Base-by-base conservation (phyloP, 2,888 invertebrate species). In the Dermolepida albohirtum region DNA sequence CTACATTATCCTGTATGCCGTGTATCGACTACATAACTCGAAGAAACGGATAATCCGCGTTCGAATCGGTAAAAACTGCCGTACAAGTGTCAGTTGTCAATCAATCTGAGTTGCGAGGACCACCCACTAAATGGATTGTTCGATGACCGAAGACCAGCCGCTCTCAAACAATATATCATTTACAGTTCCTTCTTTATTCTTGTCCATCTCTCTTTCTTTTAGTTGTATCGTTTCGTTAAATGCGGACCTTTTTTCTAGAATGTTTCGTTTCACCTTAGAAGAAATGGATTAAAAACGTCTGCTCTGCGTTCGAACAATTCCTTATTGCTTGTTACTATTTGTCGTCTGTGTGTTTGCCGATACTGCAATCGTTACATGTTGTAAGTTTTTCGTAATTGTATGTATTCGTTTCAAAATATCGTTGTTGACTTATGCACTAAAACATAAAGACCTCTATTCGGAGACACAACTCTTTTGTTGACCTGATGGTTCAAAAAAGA, bases 1-100 rank as follows among this genome's bases (percentile, higher is more conserved):
- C 17, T 14, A 50, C 11, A 22, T n/a, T 49, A 44, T 44, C 5
- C 47, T 1, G 16, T 22, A 49, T 12, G 4, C 12, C 17, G 11
- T 49, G 11, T 49, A 49, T 12, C 22, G 22, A 34, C 34, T 34
- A 34, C 34, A 10, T 34, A 34, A 34, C 34, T 34, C 6, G 16
- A 55, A 55, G 50, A 50, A 64, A 51, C 41, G 64, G 52, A 64
- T 64, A 52, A 64, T 64, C 49, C 27, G 52, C 64, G 51, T 52
- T 40, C 41, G 41, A 51, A 50, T 34, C 34, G 44, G 64, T 44
- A 64, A 64, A 52, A 64, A 64, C 41, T 64, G 34, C 62, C 49
- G 55, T 65, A 66, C 66, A 73, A 73, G 65, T 73, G 73, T 68
- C 73, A 72, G 71, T 69, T 72, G 73, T 71, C 73, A 73, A 71